Evolutionary conservation across 2,113 vertebrate species (phyloP).

Genomic region (Polypterus bichir): DNA sequence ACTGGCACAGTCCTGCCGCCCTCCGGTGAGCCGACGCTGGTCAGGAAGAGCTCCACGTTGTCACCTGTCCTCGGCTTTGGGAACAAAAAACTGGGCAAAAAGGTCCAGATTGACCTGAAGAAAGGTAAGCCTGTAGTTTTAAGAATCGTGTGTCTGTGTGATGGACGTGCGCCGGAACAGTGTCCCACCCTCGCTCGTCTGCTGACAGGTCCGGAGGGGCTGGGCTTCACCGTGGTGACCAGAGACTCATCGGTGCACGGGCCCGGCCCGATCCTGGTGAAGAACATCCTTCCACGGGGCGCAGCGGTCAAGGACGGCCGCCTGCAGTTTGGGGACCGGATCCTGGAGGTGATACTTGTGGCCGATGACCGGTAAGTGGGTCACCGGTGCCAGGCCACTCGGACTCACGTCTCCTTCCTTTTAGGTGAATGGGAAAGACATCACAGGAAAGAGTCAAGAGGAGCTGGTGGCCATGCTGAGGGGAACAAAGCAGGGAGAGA

Average conservation of each 20-base stretch:
- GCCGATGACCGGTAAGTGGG: not conserved
- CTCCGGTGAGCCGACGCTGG: conserved; percentile 39
- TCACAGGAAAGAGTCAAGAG: conserved; percentile 76
- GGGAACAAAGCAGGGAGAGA: conserved; percentile 84
- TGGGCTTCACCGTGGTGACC: conserved; percentile 95
- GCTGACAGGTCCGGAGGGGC: conserved; percentile 75
- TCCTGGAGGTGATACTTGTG: conserved; percentile 65
- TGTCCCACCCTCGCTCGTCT: not conserved
- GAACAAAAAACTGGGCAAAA: conserved; percentile 71
- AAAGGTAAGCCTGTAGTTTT: conserved; percentile 60
- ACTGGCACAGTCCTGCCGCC: conserved; percentile 26
- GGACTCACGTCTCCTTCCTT: too few relatives aligned
- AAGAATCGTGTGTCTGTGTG: not conserved
- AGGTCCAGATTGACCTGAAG: conserved; percentile 81
- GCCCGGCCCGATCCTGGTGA: conserved; percentile 87
- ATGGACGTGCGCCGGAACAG: not conserved
- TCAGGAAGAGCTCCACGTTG: conserved; percentile 53
- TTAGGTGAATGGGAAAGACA: conserved; percentile 83
- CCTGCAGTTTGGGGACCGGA: conserved; percentile 87
- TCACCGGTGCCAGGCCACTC: not conserved
- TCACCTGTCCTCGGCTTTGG: conserved; percentile 61
- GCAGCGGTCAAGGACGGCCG: conserved; percentile 91
- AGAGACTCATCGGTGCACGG: conserved; percentile 87
- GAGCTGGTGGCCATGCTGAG: conserved; percentile 86
- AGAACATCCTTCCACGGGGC: conserved; percentile 89